Conservation (phyloP, 2,113 vertebrate genomes). For the Chlorodrepanis virens region DNA sequence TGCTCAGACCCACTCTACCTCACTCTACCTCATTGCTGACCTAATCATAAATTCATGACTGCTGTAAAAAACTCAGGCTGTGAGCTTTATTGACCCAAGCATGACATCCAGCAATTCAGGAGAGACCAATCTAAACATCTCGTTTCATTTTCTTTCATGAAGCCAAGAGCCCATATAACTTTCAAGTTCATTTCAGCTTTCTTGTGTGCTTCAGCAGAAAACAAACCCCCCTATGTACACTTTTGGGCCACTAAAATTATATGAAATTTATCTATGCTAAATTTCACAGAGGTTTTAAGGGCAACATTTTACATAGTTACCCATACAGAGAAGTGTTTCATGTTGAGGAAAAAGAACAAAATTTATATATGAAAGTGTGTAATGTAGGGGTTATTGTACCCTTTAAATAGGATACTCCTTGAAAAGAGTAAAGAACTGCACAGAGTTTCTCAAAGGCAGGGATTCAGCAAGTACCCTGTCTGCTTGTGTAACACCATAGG, state of each 20-base stretch:
- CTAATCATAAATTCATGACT: slow-evolving; percentile 27
- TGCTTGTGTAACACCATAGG: neutral
- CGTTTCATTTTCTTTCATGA: neutral
- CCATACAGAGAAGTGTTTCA: neutral
- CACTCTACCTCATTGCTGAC: neutral
- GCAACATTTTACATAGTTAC: neutral
- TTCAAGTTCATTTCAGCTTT: slow-evolving; percentile 28
- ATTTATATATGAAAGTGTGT: neutral
- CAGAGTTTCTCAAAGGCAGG: neutral
- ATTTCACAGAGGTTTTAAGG: neutral
- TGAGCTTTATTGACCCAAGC: neutral
- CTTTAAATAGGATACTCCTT: neutral
- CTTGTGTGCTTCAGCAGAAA: slow-evolving; percentile 32
- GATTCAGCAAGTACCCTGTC: neutral
- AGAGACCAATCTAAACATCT: neutral
- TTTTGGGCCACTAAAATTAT: slow-evolving; percentile 21
- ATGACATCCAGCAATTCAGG: neutral
- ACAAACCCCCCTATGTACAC: neutral
- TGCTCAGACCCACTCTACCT: neutral
- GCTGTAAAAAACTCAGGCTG: neutral
- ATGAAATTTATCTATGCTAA: neutral
- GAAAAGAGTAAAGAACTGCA: neutral
- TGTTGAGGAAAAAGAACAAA: neutral
- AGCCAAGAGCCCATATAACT: neutral
- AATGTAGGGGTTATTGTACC: neutral